Percentiles rank a stretch among this genome's conserved stretches.
These are phyloP conservation scores for Microcebus tavaratra DNA, from an alignment of 2,113 vertebrate species.

Conservation along the genomic window DNA sequence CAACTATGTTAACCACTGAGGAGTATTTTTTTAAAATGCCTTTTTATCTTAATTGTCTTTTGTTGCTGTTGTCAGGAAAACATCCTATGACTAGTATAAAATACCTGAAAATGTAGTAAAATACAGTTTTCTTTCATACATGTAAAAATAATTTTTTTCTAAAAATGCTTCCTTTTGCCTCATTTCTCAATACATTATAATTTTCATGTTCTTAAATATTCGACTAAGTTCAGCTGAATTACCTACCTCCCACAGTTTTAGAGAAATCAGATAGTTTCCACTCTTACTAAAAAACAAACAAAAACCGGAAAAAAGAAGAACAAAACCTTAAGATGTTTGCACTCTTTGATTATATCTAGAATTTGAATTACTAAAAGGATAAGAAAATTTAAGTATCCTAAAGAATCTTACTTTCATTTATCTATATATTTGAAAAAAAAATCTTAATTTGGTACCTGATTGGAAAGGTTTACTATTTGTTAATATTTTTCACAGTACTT, in stretches of 20 bases:
- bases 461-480: neutral
- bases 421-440: neutral
- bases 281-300: neutral
- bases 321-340: neutral
- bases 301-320: neutral
- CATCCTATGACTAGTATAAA: neutral
- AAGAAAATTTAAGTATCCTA: neutral
- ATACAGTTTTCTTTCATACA: neutral
- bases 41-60: neutral
- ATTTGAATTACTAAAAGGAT: neutral
- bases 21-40: neutral
- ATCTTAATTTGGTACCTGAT: neutral
- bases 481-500: neutral
- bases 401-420: neutral
- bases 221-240: neutral
- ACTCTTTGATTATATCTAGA: slow-evolving; percentile 17
- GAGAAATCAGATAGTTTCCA: neutral
- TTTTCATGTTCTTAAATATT: neutral
- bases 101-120: neutral
- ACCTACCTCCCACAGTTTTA: neutral
- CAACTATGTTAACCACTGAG: neutral
- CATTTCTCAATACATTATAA: neutral
- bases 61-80: neutral
- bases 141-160: neutral
- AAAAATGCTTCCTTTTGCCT: neutral